Percentiles rank a stretch among this genome's conserved stretches.
These are phyloP conservation scores for Orestias chungarensis DNA, from an alignment of 2,797 vertebrate genomes.

Conservation along the genomic window DNA sequence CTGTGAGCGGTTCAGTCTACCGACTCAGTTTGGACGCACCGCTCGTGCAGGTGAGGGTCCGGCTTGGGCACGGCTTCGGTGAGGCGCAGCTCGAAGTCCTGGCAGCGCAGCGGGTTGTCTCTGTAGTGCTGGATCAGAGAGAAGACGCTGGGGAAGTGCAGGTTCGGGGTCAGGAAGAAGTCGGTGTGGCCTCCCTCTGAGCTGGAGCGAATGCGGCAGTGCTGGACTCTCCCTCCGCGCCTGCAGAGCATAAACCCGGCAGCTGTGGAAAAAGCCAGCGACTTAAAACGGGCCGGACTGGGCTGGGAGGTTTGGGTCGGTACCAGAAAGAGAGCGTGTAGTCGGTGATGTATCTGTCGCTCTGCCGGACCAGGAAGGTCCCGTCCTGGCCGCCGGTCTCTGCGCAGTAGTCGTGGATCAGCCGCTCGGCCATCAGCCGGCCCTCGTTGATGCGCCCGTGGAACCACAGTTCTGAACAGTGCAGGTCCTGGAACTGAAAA, in stretches of 20 bases:
- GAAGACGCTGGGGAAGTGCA: conserved; percentile 88
- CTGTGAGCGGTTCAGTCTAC: too few relatives aligned
- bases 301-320: too few relatives aligned
- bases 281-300: background rate
- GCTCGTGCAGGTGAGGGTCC: conserved; percentile 85
- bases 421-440: conserved; percentile 85
- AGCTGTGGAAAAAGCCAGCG: background rate
- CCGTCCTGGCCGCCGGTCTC: conserved; percentile 89
- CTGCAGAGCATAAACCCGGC: conserved; percentile 64
- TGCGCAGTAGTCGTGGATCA: conserved; percentile 89
- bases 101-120: conserved; percentile 88
- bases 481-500: conserved; percentile 77
- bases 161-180: conserved; percentile 91
- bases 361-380: conserved; percentile 92
- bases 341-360: conserved; percentile 84
- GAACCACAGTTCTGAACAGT: conserved; percentile 91
- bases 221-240: conserved; percentile 91
- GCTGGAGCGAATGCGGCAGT: conserved; percentile 90
- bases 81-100: conserved; percentile 92
- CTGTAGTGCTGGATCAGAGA: conserved; percentile 92
- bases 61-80: conserved; percentile 89
- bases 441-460: conserved; percentile 88
- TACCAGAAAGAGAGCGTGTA: conserved; percentile 97
- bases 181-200: conserved; percentile 77
- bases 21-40: too few relatives aligned